phyloP scores from a whole-genome alignment of 1,140 invertebrate species.

The Drosophila orena region DNA sequence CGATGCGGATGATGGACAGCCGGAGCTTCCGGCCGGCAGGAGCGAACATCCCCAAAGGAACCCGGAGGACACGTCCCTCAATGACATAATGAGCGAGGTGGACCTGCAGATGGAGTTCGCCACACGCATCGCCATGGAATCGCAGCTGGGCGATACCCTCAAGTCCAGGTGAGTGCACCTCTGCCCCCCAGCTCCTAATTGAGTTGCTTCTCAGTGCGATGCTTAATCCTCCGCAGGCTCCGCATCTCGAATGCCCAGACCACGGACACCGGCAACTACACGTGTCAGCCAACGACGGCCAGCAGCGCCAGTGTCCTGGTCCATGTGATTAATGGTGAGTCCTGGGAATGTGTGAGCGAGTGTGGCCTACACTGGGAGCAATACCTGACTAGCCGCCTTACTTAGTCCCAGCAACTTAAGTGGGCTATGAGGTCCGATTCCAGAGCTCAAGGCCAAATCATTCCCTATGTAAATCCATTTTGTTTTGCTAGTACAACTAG shows the following conservation, averaged over 20 bases:
- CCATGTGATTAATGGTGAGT: conserved; percentile 94
- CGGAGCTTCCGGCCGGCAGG: background rate
- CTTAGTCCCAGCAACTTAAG: too few species aligned
- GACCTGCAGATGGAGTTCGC: conserved; percentile 73
- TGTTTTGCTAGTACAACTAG: too few species aligned
- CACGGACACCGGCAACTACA: conserved; percentile 94
- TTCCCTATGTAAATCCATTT: too few species aligned
- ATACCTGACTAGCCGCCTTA: too few species aligned
- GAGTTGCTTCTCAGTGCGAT: conserved; percentile 12
- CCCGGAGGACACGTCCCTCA: conserved; percentile 26
- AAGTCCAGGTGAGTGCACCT: conserved; percentile 68
- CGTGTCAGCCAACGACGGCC: conserved; percentile 92
- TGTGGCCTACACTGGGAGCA: conserved; percentile 11
- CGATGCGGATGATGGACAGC: conserved; percentile 74
- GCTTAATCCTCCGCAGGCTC: conserved; percentile 45
- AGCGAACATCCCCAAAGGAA: background rate
- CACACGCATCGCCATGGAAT: conserved; percentile 79
- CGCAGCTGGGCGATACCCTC: conserved; percentile 76
- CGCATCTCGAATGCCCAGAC: conserved; percentile 87
- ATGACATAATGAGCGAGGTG: conserved; percentile 58
- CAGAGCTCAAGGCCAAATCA: too few species aligned
- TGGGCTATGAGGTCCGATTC: too few species aligned
- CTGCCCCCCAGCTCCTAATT: conserved; percentile 20
- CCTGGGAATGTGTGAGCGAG: conserved; percentile 9
- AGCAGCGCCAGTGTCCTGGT: conserved; percentile 93